A percentile compares a stretch with the other conserved stretches of the same genome.
Evolutionary conservation across 2,797 vertebrate species (phyloP).

Genomic region (Enteromius anoplus): DNA sequence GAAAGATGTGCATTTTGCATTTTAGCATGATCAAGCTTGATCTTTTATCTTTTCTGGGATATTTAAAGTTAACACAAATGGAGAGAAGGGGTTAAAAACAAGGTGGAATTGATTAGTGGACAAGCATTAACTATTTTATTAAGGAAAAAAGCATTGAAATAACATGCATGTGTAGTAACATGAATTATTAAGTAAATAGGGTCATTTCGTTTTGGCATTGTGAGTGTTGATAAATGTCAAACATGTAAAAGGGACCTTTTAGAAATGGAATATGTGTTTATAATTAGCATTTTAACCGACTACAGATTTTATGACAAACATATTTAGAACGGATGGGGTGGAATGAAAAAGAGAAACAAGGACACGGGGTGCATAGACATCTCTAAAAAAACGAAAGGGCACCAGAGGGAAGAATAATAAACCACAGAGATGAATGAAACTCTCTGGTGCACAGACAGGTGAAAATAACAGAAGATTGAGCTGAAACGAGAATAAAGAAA

Average conservation of each 20-base stretch:
- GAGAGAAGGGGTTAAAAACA: neutral
- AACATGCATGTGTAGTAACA: neutral
- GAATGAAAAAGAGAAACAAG: neutral
- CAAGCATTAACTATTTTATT: neutral
- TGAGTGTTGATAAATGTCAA: conserved; percentile 15
- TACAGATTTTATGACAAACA: neutral
- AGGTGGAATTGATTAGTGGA: neutral
- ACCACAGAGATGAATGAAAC: conserved; percentile 3
- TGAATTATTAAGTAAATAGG: neutral
- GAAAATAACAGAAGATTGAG: neutral
- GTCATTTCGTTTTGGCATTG: conserved; percentile 8
- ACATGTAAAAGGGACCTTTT: neutral
- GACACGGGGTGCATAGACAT: neutral
- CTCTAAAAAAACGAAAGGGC: neutral
- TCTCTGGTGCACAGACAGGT: conserved; percentile 6
- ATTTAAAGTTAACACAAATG: neutral
- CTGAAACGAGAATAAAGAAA: conserved; percentile 4
- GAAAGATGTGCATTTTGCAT: neutral
- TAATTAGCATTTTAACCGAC: neutral
- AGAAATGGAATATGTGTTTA: neutral
- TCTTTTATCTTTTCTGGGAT: no score
- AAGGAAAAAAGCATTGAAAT: neutral
- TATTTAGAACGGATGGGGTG: neutral
- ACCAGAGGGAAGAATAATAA: conserved; percentile 9
- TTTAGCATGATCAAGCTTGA: neutral